These are phyloP conservation scores for Arizona elegans DNA, from an alignment of 2,113 vertebrate genomes.

Conservation along the genomic window DNA sequence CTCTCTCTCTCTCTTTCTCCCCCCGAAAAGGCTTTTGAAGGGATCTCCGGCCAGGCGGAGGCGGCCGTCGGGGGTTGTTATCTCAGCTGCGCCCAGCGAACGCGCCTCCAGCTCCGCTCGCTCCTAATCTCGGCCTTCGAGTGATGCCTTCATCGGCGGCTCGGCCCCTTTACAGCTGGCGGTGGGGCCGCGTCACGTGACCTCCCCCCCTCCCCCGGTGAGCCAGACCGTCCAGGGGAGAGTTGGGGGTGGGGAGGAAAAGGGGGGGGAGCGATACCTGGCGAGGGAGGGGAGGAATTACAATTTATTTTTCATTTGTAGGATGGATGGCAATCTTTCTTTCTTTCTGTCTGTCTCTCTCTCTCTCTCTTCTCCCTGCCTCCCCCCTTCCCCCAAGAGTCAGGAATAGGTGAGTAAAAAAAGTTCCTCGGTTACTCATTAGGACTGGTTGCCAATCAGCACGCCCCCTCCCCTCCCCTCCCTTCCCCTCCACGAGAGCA, in stretches of 20 bases:
- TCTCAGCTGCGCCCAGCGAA: neutral
- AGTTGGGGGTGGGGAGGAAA: neutral
- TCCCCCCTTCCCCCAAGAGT: neutral
- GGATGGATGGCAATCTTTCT: neutral
- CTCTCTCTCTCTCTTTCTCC: neutral
- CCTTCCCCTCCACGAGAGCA: no score
- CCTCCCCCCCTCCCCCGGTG: conserved; percentile 26
- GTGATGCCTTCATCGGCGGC: conserved; percentile 61
- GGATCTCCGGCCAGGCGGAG: neutral
- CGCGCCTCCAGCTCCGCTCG: neutral
- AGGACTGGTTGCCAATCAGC: neutral
- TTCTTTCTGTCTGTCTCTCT: no score
- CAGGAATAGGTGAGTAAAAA: neutral
- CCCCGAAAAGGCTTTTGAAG: neutral
- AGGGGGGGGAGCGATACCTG: neutral
- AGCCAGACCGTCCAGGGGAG: neutral
- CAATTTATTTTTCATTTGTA: neutral
- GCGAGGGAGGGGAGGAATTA: neutral
- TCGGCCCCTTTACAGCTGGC: conserved; percentile 67
- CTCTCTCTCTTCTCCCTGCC: neutral
- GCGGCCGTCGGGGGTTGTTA: neutral
- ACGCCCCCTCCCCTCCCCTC: accelerated
- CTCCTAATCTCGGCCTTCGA: conserved; percentile 70
- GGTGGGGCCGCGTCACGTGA: conserved; percentile 77
- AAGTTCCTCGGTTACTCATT: neutral